Conservation (phyloP, 2,888 invertebrate species). For the Scaptomyza tumidula region DNA sequence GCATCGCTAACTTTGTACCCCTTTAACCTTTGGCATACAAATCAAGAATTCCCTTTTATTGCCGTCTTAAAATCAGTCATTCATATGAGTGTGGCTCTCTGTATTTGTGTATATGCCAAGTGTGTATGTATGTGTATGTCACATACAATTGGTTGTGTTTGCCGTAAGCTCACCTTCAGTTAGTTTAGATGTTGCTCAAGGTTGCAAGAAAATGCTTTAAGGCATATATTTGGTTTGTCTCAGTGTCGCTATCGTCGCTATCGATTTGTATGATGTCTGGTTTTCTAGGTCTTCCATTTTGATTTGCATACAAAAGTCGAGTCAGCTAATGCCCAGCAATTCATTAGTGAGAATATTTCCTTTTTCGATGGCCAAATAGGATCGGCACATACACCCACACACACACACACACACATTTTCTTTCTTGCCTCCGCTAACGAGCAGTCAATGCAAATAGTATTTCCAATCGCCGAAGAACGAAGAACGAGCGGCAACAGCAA, state of each 20-base stretch:
- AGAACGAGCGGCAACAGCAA: slow-evolving; percentile 9
- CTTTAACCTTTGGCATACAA: slow-evolving; percentile 53
- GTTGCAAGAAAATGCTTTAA: slow-evolving; percentile 28
- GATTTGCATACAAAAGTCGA: slow-evolving; percentile 52
- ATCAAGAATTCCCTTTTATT: slow-evolving; percentile 50
- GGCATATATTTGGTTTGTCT: neutral
- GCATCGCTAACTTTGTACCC: slow-evolving; percentile 27
- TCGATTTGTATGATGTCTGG: slow-evolving; percentile 43
- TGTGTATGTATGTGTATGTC: slow-evolving; percentile 11
- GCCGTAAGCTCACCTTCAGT: slow-evolving; percentile 38
- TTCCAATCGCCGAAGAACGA: slow-evolving; percentile 15
- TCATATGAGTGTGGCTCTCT: neutral
- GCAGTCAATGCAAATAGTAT: slow-evolving; percentile 39
- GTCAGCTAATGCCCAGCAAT: slow-evolving; percentile 43
- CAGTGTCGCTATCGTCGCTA: slow-evolving; percentile 8
- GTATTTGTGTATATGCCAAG: neutral
- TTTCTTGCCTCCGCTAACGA: slow-evolving; percentile 29
- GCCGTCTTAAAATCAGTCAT: slow-evolving; percentile 42
- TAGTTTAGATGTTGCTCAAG: slow-evolving; percentile 40
- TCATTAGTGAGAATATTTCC: slow-evolving; percentile 47
- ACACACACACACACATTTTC: neutral
- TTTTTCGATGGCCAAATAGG: slow-evolving; percentile 10
- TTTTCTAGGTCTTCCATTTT: slow-evolving; percentile 38
- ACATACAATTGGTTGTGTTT: slow-evolving; percentile 17
- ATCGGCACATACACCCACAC: slow-evolving; percentile 7